Percentiles rank a stretch among this genome's conserved stretches.
phyloP scores from a whole-genome alignment of 2,797 vertebrate species.

The Epinephelus awoara region DNA sequence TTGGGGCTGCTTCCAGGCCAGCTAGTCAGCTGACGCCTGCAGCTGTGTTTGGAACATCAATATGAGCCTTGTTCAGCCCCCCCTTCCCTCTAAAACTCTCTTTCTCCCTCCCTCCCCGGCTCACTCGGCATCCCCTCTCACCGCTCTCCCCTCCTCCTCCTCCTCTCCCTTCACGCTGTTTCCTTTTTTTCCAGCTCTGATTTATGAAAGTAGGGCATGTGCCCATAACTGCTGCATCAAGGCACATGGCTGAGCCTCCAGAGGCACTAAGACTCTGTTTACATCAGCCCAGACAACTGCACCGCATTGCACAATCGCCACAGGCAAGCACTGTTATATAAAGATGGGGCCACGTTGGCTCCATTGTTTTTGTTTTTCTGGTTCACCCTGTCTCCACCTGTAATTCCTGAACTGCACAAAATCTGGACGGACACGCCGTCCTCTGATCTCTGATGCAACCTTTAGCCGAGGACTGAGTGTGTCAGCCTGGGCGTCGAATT shows the following conservation, averaged over 20 bases:
- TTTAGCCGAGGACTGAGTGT: slow-evolving; percentile 29
- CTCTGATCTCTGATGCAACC: slow-evolving; percentile 37
- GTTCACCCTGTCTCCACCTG: slow-evolving; percentile 45
- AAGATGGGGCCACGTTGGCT: slow-evolving; percentile 69
- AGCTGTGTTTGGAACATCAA: slow-evolving; percentile 89
- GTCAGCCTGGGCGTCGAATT: slow-evolving; percentile 24
- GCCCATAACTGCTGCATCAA: slow-evolving; percentile 88
- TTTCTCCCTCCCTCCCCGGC: slow-evolving; percentile 52
- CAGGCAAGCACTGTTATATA: slow-evolving; percentile 82
- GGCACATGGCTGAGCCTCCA: slow-evolving; percentile 83
- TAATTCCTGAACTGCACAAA: slow-evolving; percentile 49
- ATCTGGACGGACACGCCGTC: slow-evolving; percentile 22
- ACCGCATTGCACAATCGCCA: slow-evolving; percentile 82
- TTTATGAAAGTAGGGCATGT: slow-evolving; percentile 88
- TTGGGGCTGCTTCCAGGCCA: slow-evolving; percentile 85
- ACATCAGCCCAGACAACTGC: slow-evolving; percentile 85
- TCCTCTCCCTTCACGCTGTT: slow-evolving; percentile 63
- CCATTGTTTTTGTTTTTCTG: slow-evolving; percentile 66
- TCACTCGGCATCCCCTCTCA: slow-evolving; percentile 72
- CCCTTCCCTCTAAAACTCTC: slow-evolving; percentile 42
- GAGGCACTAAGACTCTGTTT: slow-evolving; percentile 81
- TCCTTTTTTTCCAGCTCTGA: slow-evolving; percentile 82
- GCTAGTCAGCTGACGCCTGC: slow-evolving; percentile 87
- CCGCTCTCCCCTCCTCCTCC: slow-evolving; percentile 42
- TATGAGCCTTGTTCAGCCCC: slow-evolving; percentile 86